Evolutionary conservation across 1,140 invertebrate species (phyloP), one percentile per base, ranked within the genome.

Genomic region (Anastrepha obliqua): DNA sequence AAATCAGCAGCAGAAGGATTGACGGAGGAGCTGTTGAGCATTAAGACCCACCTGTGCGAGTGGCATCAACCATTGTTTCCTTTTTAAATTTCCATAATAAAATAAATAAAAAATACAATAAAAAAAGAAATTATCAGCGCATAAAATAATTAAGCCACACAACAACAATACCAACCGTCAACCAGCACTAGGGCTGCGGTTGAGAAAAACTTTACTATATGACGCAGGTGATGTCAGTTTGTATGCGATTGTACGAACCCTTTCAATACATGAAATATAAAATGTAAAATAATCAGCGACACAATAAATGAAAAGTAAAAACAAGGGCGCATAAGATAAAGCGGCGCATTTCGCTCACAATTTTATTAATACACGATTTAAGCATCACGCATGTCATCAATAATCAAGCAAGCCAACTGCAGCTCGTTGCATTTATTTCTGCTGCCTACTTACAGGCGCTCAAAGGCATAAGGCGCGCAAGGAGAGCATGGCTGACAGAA

Each of bases 371-470:
- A 55, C 74, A 9, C 47, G 8, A 81, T 29, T 81, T 55, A 81
- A 51, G 70, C 60, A 13, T n/a, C 7, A 17, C 13, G 70, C 11
- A 3, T 3, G 44, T 42, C 4, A 74, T 42, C 70, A 74, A 74
- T 47, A 74, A 74, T 47, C 44, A 74, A 74, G 74, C 47, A 55
- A 9, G 47, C 17, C 47, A 74, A 11, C 70, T 74, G 15, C 44
- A 44, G 15, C 13, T n/a, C 44, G 74, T 81, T 20, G 74, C 47
- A 55, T 81, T 81, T 81, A 47, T 55, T 55, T 42, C 74, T 29
- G 74, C 20, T 81, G 74, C 74, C 74, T 81, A 81, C 74, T 81
- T 81, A 81, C 11, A 81, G 74, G 47, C 74, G 74, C 74, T 20
- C 74, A 81, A 29, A 55, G 74, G 51, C 74, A 15, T 81, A 55